phyloP scores from a whole-genome alignment of 2,113 vertebrate genomes.

The Australoheros scitulus region DNA sequence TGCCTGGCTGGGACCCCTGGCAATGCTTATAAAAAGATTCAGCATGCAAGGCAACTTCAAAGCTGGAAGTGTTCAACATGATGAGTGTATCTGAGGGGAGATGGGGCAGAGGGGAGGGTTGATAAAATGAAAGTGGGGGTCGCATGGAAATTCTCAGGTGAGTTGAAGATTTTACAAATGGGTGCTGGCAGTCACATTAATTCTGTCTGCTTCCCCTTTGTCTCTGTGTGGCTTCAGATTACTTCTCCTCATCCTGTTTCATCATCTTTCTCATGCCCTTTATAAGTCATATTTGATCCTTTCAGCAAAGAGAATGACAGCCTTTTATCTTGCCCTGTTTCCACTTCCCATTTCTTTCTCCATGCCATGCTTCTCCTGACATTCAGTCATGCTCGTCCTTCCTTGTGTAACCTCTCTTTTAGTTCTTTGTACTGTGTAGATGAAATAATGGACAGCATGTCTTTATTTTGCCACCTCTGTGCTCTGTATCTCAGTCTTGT shows the following conservation, averaged over 20 bases:
- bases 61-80: constrained; percentile 55
- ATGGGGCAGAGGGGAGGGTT: neutral
- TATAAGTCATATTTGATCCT: constrained; percentile 62
- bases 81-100: constrained; percentile 38
- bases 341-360: constrained; percentile 26
- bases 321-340: constrained; percentile 51
- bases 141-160: constrained; percentile 42
- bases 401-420: neutral
- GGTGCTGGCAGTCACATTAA: constrained; percentile 36
- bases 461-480: constrained; percentile 10
- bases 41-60: constrained; percentile 68
- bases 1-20: constrained; percentile 61
- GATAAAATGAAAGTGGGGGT: constrained; percentile 40
- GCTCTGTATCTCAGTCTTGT: neutral
- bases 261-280: constrained; percentile 54
- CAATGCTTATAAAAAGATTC: constrained; percentile 61
- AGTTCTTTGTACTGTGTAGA: constrained; percentile 29
- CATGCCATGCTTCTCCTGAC: constrained; percentile 16
- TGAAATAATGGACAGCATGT: constrained; percentile 37
- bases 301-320: constrained; percentile 24
- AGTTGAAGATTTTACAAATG: constrained; percentile 47
- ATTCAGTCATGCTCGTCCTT: constrained; percentile 21
- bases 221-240: constrained; percentile 38
- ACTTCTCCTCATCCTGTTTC: constrained; percentile 26
- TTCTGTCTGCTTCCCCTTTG: constrained; percentile 37